These are phyloP conservation scores for Hyposmocoma kahamanoa DNA, from an alignment of 1,140 invertebrate species.

Conservation along the genomic window DNA sequence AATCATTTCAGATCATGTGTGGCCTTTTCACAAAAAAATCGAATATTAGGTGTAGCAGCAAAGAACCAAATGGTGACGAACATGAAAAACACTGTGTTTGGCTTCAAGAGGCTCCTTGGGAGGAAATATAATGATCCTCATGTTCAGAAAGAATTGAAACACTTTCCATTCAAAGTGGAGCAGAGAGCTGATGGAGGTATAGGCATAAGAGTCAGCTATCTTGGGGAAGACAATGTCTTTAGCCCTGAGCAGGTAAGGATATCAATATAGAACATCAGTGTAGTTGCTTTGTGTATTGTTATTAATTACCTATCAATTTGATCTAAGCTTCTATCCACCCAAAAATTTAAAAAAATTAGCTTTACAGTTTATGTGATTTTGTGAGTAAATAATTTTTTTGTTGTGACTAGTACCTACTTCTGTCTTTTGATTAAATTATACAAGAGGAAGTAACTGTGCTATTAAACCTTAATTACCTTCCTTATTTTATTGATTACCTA, in stretches of 20 bases:
- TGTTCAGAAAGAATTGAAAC: constrained; percentile 85
- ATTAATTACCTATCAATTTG: too few species aligned
- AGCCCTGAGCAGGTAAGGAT: constrained; percentile 86
- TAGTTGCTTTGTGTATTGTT: too few species aligned
- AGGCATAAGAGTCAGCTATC: constrained; percentile 90
- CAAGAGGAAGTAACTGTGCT: too few species aligned
- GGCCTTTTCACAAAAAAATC: constrained; percentile 93
- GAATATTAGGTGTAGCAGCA: constrained; percentile 95
- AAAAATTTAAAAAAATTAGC: too few species aligned
- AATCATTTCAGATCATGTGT: constrained; percentile 93
- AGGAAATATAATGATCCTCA: constrained; percentile 90
- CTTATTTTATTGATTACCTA: too few species aligned
- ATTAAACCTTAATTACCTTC: too few species aligned
- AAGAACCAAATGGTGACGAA: constrained; percentile 98
- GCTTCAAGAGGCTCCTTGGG: constrained; percentile 94
- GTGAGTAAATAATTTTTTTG: too few species aligned
- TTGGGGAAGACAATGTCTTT: constrained; percentile 90
- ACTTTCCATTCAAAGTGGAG: constrained; percentile 84
- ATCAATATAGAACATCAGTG: neutral
- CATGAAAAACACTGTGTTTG: constrained; percentile 96
- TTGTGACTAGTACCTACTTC: too few species aligned
- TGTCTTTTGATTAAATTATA: too few species aligned
- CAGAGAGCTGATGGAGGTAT: constrained; percentile 82
- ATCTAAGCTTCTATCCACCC: too few species aligned
- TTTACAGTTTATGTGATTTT: too few species aligned